phyloP scores from a whole-genome alignment of 2,797 vertebrate species.

The Hoplostethus atlanticus region DNA sequence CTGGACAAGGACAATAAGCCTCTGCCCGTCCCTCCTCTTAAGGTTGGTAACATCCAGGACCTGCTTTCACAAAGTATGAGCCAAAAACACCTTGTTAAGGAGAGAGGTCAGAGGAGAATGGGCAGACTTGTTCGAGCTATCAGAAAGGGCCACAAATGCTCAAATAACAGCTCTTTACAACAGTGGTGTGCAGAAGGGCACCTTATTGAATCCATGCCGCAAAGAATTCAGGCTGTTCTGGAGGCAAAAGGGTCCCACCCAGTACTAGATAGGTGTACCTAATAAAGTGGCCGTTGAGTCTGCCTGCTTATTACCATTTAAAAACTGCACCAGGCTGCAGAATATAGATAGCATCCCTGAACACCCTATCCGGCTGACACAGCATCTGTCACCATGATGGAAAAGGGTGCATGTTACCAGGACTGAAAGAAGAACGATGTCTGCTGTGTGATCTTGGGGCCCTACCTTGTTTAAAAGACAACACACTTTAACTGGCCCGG shows the following conservation, averaged over 20 bases:
- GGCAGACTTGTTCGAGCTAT: too few relatives aligned
- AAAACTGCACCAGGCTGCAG: neutral
- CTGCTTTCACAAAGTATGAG: neutral
- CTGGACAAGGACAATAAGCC: slow-evolving; percentile 91
- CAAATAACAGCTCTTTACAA: too few relatives aligned
- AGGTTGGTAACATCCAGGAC: slow-evolving; percentile 81
- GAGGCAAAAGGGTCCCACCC: too few relatives aligned
- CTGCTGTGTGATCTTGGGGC: slow-evolving; percentile 53
- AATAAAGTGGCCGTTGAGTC: neutral
- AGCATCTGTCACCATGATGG: slow-evolving; percentile 38
- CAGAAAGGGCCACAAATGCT: too few relatives aligned
- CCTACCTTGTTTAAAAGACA: slow-evolving; percentile 12
- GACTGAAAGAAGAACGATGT: slow-evolving; percentile 31
- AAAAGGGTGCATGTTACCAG: slow-evolving; percentile 52
- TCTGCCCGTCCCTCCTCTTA: slow-evolving; percentile 87
- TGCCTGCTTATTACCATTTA: slow-evolving; percentile 2
- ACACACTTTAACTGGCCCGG: slow-evolving; percentile 11
- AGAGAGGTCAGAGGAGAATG: too few relatives aligned
- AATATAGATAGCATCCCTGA: slow-evolving; percentile 1
- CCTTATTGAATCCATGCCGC: too few relatives aligned
- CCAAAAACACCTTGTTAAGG: too few relatives aligned
- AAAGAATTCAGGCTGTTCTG: too few relatives aligned
- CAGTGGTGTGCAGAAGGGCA: too few relatives aligned
- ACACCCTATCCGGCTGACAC: slow-evolving; percentile 39
- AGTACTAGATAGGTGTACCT: too few relatives aligned